These are phyloP conservation scores for Cardiocondyla obscurior DNA, from an alignment of 1,140 invertebrate species.

Conservation along the genomic window DNA sequence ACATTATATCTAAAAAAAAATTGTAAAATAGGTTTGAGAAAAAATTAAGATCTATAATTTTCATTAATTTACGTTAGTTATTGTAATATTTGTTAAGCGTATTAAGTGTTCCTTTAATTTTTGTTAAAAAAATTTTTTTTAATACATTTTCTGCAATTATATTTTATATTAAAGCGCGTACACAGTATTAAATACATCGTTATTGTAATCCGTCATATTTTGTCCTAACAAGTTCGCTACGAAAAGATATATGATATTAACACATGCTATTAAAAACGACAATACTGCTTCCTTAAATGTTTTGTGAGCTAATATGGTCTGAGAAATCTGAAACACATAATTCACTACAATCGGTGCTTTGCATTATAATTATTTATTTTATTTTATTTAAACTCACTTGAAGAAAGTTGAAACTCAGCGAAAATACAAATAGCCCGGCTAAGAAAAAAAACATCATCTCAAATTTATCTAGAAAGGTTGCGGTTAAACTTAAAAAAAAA, in stretches of 20 bases:
- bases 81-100: neutral
- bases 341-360: neutral
- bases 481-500: neutral
- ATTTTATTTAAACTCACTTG: neutral
- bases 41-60: neutral
- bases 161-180: neutral
- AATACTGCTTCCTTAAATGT: too few relatives aligned
- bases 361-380: neutral
- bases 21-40: neutral
- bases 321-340: neutral
- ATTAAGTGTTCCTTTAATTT: neutral
- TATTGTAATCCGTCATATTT: neutral
- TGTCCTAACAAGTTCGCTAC: neutral
- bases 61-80: neutral
- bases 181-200: neutral
- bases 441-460: neutral
- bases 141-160: neutral
- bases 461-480: neutral
- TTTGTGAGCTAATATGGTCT: neutral
- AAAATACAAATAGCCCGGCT: neutral
- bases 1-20: neutral
- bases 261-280: fast-evolving
- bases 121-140: neutral
- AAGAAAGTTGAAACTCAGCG: neutral
- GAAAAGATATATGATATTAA: neutral